Conservation (phyloP, 64 coral and sea anemone species). For the Actinia equina region DNA sequence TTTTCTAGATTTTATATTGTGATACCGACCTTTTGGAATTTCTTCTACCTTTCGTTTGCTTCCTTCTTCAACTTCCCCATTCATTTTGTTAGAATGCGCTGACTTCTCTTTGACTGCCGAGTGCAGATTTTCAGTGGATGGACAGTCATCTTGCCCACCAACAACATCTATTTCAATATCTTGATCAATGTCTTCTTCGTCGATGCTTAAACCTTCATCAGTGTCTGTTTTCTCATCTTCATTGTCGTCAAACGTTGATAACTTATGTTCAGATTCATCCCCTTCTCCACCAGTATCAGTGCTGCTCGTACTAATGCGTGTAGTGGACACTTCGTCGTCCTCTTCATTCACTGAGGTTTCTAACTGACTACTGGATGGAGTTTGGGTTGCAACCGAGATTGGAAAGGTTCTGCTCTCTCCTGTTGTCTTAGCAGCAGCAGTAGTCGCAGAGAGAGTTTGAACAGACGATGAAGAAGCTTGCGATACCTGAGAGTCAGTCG, state of each 20-base stretch:
- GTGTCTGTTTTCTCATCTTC: slow-evolving; percentile 33
- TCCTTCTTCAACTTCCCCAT: neutral
- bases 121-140: neutral
- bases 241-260: slow-evolving; percentile 15
- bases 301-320: neutral
- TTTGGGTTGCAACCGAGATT: slow-evolving; percentile 67
- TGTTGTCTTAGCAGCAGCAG: neutral
- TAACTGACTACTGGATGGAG: slow-evolving; percentile 21
- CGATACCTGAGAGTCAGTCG: neutral
- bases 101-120: neutral
- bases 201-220: slow-evolving; percentile 8
- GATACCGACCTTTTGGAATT: neutral
- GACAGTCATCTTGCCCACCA: slow-evolving; percentile 3
- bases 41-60: neutral
- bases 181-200: slow-evolving; percentile 16
- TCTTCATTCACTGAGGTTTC: neutral
- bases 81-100: neutral
- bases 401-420: slow-evolving; percentile 16
- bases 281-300: slow-evolving; percentile 3
- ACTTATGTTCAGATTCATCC: neutral
- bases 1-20: slow-evolving; percentile 7
- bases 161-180: slow-evolving; percentile 29
- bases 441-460: neutral
- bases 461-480: neutral
- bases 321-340: neutral